Conservation (phyloP, 2,888 invertebrate genomes). For the Lycia hirtaria region DNA sequence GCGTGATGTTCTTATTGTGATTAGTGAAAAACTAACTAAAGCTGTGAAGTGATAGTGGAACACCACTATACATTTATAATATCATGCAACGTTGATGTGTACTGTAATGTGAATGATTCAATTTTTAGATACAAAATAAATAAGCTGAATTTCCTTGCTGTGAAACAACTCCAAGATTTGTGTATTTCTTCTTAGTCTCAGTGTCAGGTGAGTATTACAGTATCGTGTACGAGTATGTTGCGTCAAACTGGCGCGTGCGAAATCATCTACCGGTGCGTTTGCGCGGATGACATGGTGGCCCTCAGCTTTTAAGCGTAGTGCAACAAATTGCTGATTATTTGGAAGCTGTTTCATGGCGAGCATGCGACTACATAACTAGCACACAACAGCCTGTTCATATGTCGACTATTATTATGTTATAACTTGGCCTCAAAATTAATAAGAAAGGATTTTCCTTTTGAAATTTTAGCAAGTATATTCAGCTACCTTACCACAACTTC, state of each 20-base stretch:
- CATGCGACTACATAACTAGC: constrained; percentile 14
- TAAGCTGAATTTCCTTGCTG: not conserved
- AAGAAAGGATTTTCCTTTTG: not conserved
- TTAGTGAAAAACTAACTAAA: not conserved
- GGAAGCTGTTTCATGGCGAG: constrained; percentile 32
- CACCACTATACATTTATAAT: not conserved
- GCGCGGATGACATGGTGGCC: constrained; percentile 44
- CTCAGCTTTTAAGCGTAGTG: constrained; percentile 33
- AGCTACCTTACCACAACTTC: too few species aligned
- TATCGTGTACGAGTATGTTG: constrained; percentile 23
- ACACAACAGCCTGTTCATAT: constrained; percentile 20
- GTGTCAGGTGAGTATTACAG: constrained; percentile 1
- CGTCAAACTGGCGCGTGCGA: constrained; percentile 43
- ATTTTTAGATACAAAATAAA: not conserved
- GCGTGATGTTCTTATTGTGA: not conserved
- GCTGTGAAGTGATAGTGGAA: not conserved
- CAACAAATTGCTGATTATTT: constrained; percentile 14
- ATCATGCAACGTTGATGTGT: not conserved
- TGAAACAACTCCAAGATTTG: not conserved
- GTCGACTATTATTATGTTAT: not conserved
- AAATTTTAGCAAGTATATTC: too few species aligned
- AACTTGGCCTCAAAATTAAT: not conserved
- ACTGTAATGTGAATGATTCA: not conserved
- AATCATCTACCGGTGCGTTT: constrained; percentile 43
- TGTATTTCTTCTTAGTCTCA: not conserved